Percentiles rank a stretch among this genome's conserved stretches.
phyloP scores from a whole-genome alignment of 2,797 vertebrate genomes.

The Tolypeutes matacus region DNA sequence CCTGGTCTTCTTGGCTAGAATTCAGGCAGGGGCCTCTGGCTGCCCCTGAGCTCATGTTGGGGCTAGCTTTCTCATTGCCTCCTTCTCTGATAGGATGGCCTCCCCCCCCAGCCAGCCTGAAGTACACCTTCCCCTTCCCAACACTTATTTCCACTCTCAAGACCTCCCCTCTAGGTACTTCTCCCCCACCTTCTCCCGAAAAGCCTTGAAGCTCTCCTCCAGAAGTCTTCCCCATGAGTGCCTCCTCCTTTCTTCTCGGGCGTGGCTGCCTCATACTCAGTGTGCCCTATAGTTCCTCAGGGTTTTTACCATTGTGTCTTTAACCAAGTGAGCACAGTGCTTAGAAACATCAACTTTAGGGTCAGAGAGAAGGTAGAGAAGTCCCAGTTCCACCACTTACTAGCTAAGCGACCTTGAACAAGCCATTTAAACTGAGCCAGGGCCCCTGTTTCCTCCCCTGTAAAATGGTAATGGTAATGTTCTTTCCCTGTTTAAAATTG shows the following conservation, averaged over 20 bases:
- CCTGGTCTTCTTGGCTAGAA: not conserved
- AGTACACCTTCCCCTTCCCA: fast-evolving
- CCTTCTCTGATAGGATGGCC: too few species aligned
- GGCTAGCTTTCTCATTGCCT: not conserved
- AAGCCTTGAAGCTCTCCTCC: too few species aligned
- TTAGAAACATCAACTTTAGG: not conserved
- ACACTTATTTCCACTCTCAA: not conserved
- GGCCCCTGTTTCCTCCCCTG: not conserved
- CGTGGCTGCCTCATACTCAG: too few species aligned
- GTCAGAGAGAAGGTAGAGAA: not conserved
- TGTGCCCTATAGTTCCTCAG: too few species aligned
- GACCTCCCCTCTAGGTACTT: not conserved
- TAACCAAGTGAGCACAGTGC: fast-evolving
- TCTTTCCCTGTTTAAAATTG: not conserved
- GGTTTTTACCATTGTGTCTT: not conserved
- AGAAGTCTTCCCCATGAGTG: too few species aligned
- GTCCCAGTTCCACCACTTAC: not conserved
- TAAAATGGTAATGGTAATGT: not conserved
- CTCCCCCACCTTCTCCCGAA: not conserved
- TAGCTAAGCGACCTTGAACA: not conserved
- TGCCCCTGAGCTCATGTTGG: not conserved
- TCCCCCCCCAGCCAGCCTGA: not conserved
- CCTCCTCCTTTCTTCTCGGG: too few species aligned
- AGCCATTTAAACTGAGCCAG: not conserved
- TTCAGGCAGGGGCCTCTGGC: not conserved